These are phyloP conservation scores for Gryon sp. DNA, from an alignment of 1,140 invertebrate genomes.

Conservation along the genomic window DNA sequence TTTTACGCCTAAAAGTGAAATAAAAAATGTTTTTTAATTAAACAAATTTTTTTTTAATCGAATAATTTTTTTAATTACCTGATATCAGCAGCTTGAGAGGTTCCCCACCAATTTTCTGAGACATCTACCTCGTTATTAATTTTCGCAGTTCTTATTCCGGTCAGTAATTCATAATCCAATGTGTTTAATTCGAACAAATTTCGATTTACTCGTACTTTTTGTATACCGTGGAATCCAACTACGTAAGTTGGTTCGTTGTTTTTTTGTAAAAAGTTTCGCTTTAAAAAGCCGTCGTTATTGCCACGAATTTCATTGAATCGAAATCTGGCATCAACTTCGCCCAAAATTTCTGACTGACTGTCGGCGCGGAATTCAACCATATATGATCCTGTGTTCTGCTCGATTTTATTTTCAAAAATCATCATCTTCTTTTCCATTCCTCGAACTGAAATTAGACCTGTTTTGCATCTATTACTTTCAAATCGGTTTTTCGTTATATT, in stretches of 20 bases:
- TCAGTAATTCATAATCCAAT: conserved; percentile 94
- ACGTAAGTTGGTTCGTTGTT: conserved; percentile 87
- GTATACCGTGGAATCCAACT: conserved; percentile 95
- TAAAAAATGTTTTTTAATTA: too few relatives aligned
- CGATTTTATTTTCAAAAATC: conserved; percentile 89
- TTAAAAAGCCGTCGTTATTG: conserved; percentile 80
- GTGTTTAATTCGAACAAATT: conserved; percentile 95
- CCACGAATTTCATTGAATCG: conserved; percentile 87
- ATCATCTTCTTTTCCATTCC: conserved; percentile 98
- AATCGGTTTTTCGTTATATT: conserved; percentile 93
- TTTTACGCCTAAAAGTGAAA: conserved; percentile 80
- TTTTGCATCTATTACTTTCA: conserved; percentile 90
- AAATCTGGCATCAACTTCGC: conserved; percentile 89
- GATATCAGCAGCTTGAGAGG: conserved; percentile 80
- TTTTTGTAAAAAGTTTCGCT: conserved; percentile 76
- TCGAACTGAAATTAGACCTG: conserved; percentile 89
- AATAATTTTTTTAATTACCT: too few relatives aligned
- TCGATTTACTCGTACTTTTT: conserved; percentile 93
- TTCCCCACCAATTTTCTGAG: conserved; percentile 98
- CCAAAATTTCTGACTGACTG: conserved; percentile 96
- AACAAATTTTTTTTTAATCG: too few relatives aligned
- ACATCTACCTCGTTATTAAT: conserved; percentile 94
- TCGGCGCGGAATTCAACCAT: conserved; percentile 94
- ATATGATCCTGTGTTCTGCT: conserved; percentile 90
- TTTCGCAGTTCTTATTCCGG: conserved; percentile 93